Base-by-base conservation (phyloP, 2,797 vertebrate genomes). In the Cynopterus sphinx region DNA sequence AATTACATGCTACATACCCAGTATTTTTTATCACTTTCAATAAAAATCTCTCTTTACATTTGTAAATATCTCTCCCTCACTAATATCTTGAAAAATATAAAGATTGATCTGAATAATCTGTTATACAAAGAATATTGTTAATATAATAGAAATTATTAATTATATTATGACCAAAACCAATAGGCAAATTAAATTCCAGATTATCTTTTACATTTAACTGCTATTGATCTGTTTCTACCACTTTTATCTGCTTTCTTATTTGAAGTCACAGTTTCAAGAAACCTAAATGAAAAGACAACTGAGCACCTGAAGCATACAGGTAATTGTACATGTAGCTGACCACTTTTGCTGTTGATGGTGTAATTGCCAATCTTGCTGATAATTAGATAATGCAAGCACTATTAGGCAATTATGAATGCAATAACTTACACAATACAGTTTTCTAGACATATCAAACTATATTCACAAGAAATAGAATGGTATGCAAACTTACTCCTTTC, bases 291-390 rank as follows among this genome's bases (percentile, higher is more conserved):
- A 88, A 4, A 19, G 3, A 63, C 39, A 65, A 75, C 28, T 46
- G 28, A 61, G 24, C 13, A 71, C 63, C 67, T 13, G 46, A 70
- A 92, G 21, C 26, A 70, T 75, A 65, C 28, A 91, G 41, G 33
- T 51, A 90, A 90, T 59, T 82, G 68, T 19, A 88, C 11, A 86
- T 57, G 17, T 51, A 87, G 28, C 46, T 77, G 77, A 77, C 17
- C 22, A 19, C 36, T 93, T 89, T 63, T 89, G 59, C 57, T 92
- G 6, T 87, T 75, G 46, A 84, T 90, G 46, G 46, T n/a, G 13
- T 91, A 91, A 96, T 75, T 55, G 46, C 65, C 70, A 87, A 65
- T 84, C 63, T 75, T 61, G 16, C 63, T 94, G 67, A 94, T 95
- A 87, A 90, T 9, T 96, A 28, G n/a, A 96, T 89, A 61, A 93